A percentile compares a stretch with the other conserved stretches of the same genome.
phyloP scores from a whole-genome alignment of 2,888 invertebrate species.

The Synanthedon vespiformis region DNA sequence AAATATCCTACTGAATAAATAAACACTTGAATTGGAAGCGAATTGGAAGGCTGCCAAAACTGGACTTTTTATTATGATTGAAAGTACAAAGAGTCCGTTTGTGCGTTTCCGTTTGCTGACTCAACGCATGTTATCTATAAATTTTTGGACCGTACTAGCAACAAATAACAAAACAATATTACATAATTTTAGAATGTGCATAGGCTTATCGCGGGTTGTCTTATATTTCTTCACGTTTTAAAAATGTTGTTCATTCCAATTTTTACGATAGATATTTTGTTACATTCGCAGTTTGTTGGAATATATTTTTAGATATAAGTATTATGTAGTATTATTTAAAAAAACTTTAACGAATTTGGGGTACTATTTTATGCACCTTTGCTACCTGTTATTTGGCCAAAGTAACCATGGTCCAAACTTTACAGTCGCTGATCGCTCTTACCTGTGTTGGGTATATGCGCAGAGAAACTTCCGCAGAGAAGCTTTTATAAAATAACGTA shows the following conservation, averaged over 20 bases:
- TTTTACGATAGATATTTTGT: no score
- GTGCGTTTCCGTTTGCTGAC: background rate
- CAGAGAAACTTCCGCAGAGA: conserved; percentile 5
- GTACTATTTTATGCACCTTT: conserved; percentile 4
- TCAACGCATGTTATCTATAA: background rate
- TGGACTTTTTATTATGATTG: background rate
- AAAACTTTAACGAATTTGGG: conserved; percentile 3
- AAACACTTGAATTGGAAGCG: background rate
- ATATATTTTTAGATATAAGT: no score
- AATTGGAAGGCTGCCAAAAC: background rate
- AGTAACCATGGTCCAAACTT: no score
- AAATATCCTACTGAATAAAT: background rate
- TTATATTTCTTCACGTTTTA: no score
- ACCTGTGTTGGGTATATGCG: conserved; percentile 2
- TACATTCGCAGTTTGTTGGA: no score
- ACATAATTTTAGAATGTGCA: no score
- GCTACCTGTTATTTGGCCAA: background rate
- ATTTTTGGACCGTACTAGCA: background rate
- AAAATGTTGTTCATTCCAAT: no score
- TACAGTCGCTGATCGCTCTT: conserved; percentile 3
- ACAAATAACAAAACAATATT: background rate
- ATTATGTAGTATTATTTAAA: background rate
- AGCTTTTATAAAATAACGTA: conserved; percentile 4
- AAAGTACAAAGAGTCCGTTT: background rate
- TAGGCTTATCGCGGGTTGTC: no score